Conservation (phyloP, 1,140 invertebrate species). For the Berghia stephanieae region DNA sequence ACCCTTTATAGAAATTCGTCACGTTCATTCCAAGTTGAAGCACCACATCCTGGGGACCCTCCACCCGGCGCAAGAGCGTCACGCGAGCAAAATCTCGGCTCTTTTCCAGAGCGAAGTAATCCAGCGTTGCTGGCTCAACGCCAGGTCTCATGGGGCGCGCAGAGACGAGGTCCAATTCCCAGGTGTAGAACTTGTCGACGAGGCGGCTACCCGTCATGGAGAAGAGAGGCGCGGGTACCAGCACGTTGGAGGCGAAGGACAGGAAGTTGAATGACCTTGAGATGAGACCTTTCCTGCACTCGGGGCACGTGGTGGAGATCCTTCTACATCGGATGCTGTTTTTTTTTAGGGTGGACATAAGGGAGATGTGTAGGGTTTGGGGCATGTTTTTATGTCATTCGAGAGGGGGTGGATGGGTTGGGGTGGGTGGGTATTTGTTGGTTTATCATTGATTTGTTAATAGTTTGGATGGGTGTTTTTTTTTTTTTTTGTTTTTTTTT, state of each 20-base stretch:
- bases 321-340: slow-evolving; percentile 77
- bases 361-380: neutral
- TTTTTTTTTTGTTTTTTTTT: too few species aligned
- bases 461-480: too few species aligned
- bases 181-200: slow-evolving; percentile 75
- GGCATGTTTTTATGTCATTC: neutral
- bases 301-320: slow-evolving; percentile 74
- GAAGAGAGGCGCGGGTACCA: slow-evolving; percentile 82
- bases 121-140: slow-evolving; percentile 41
- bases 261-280: slow-evolving; percentile 91
- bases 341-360: neutral
- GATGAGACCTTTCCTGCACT: slow-evolving; percentile 80
- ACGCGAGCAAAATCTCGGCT: slow-evolving; percentile 76
- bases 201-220: slow-evolving; percentile 83
- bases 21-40: slow-evolving; percentile 87
- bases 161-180: slow-evolving; percentile 76
- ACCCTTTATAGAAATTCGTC: slow-evolving; percentile 51
- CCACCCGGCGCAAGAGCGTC: slow-evolving; percentile 76
- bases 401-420: too few species aligned
- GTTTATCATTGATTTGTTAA: neutral
- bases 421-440: neutral
- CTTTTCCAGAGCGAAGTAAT: slow-evolving; percentile 51
- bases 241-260: slow-evolving; percentile 85
- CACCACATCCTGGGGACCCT: slow-evolving; percentile 89
- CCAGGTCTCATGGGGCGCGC: slow-evolving; percentile 45